phyloP scores from a whole-genome alignment of 2,888 invertebrate species.

The Thymelicus sylvestris region DNA sequence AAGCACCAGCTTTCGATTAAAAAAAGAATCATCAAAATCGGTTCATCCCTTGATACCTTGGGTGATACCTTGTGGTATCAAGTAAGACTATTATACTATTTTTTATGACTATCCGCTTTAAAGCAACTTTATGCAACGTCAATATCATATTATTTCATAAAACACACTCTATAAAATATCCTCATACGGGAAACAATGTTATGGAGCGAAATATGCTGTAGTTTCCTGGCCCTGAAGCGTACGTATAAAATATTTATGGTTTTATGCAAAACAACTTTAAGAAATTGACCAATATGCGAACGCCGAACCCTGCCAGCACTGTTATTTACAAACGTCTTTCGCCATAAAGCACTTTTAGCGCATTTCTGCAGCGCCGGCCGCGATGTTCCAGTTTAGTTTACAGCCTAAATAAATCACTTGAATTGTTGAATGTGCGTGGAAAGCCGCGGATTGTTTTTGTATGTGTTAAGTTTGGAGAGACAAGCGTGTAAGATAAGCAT shows the following conservation, averaged over 20 bases:
- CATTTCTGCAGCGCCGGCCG: constrained; percentile 43
- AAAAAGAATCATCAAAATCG: too few species aligned
- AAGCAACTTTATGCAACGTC: neutral
- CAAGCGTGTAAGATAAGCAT: neutral
- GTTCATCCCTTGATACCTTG: too few species aligned
- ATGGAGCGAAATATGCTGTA: constrained; percentile 14
- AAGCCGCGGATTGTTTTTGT: constrained; percentile 53
- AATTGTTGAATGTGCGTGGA: constrained; percentile 83
- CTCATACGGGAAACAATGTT: constrained; percentile 12
- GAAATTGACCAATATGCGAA: constrained; percentile 38
- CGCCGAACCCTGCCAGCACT: constrained; percentile 34
- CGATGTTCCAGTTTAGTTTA: constrained; percentile 64
- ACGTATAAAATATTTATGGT: constrained; percentile 37
- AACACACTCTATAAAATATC: constrained; percentile 12
- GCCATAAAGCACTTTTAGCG: constrained; percentile 43
- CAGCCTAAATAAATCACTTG: constrained; percentile 76
- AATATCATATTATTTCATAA: constrained; percentile 8
- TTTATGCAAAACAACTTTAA: constrained; percentile 38
- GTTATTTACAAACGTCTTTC: constrained; percentile 43
- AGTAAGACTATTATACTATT: too few species aligned
- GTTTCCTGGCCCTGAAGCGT: constrained; percentile 28
- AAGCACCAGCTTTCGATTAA: too few species aligned
- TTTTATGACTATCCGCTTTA: neutral
- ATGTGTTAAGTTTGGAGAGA: neutral
- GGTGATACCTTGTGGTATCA: too few species aligned